A percentile compares a stretch with the other conserved stretches of the same genome.
These are phyloP conservation scores for Halichondria panicea DNA, from an alignment of 37 sponge, comb jelly and placozoan species.

Conservation along the genomic window DNA sequence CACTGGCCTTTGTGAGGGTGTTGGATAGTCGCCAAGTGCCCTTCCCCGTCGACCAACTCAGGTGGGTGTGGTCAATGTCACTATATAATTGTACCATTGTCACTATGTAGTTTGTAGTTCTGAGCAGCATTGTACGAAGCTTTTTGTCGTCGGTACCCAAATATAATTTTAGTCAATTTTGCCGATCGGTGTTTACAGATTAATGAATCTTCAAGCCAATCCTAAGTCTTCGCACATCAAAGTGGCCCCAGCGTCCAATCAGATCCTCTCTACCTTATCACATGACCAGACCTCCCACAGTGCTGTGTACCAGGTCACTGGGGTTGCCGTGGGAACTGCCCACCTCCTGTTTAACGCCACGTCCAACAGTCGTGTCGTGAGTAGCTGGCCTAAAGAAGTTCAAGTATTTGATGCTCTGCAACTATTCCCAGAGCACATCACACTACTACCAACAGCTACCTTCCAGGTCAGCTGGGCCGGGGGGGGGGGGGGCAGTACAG, in stretches of 20 bases:
- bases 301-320: constrained; percentile 53
- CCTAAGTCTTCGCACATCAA: constrained; percentile 59
- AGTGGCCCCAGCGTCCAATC: constrained; percentile 38
- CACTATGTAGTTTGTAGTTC: too few relatives aligned
- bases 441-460: constrained; percentile 62
- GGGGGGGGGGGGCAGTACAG: too few relatives aligned
- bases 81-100: not conserved
- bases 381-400: constrained; percentile 73
- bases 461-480: constrained; percentile 55
- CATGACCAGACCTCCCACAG: constrained; percentile 11
- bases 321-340: constrained; percentile 66
- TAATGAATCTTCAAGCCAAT: constrained; percentile 63
- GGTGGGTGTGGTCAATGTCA: not conserved
- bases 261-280: not conserved
- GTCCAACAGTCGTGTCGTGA: constrained; percentile 38
- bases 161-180: not conserved
- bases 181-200: not conserved
- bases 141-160: not conserved
- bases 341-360: constrained; percentile 80
- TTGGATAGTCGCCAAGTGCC: constrained; percentile 40
- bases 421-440: constrained; percentile 56
- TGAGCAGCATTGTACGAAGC: too few relatives aligned
- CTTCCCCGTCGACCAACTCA: constrained; percentile 67
- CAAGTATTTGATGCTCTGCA: constrained; percentile 69
- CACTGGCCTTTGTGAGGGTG: constrained; percentile 66